phyloP scores from a whole-genome alignment of 2,888 invertebrate genomes.

The Scaptodrosophila latifasciaeformis region DNA sequence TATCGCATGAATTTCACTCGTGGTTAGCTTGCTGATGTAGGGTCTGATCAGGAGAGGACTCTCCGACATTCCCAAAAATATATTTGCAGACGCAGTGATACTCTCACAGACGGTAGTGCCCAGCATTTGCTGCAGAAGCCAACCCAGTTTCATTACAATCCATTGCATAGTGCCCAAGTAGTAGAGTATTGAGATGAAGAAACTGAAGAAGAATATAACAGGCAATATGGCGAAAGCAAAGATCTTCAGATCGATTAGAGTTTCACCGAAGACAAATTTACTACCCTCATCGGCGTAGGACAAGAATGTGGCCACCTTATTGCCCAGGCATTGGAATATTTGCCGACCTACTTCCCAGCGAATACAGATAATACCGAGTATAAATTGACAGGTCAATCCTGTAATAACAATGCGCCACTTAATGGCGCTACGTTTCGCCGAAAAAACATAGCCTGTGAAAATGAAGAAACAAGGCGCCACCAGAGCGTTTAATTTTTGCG shows the following conservation, averaged over 20 bases:
- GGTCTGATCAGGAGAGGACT: slow-evolving; percentile 92
- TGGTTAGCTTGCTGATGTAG: slow-evolving; percentile 86
- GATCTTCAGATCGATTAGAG: slow-evolving; percentile 78
- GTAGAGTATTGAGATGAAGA: slow-evolving; percentile 91
- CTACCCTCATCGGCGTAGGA: slow-evolving; percentile 87
- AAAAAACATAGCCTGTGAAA: slow-evolving; percentile 79
- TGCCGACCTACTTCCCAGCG: slow-evolving; percentile 87
- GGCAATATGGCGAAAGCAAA: slow-evolving; percentile 95
- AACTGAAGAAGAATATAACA: slow-evolving; percentile 95
- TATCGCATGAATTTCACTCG: slow-evolving; percentile 93
- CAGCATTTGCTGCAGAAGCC: slow-evolving; percentile 82
- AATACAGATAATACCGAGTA: slow-evolving; percentile 89
- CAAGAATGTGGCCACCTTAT: slow-evolving; percentile 84
- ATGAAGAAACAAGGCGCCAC: slow-evolving; percentile 81
- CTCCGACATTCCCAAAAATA: slow-evolving; percentile 96
- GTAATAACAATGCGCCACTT: slow-evolving; percentile 87
- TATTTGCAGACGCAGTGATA: slow-evolving; percentile 92
- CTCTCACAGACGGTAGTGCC: slow-evolving; percentile 97
- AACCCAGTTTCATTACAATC: slow-evolving; percentile 87
- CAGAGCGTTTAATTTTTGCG: slow-evolving; percentile 81
- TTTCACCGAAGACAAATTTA: slow-evolving; percentile 87
- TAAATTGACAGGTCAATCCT: slow-evolving; percentile 89
- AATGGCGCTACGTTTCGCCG: slow-evolving; percentile 79
- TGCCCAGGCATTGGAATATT: slow-evolving; percentile 79
- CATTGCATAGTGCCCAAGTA: slow-evolving; percentile 92